These are phyloP conservation scores for Pteruthius melanotis DNA, from an alignment of 2,113 vertebrate species.

Conservation along the genomic window DNA sequence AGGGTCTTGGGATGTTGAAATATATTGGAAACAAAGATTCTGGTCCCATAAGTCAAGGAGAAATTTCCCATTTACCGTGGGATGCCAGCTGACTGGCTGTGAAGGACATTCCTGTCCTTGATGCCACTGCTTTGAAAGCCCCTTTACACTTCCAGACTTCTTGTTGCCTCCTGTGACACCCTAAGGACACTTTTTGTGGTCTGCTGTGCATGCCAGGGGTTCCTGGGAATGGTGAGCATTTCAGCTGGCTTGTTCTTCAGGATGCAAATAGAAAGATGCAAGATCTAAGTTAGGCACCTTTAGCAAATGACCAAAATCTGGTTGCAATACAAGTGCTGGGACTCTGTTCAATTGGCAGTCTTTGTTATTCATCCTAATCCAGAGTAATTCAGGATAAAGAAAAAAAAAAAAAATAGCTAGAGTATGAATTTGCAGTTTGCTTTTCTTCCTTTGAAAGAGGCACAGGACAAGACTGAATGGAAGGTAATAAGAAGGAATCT, in stretches of 20 bases:
- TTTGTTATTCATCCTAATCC: conserved; percentile 2
- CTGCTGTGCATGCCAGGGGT: neutral
- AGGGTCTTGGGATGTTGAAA: neutral
- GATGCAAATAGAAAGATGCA: neutral
- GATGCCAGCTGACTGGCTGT: neutral
- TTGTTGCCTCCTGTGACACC: neutral
- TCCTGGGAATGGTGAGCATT: neutral
- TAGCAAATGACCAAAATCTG: neutral
- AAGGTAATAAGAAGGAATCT: neutral
- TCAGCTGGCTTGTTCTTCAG: neutral
- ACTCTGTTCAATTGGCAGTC: neutral
- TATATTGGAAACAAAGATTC: neutral
- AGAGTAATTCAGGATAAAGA: neutral
- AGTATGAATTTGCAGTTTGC: neutral
- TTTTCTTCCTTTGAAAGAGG: neutral
- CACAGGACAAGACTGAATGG: neutral
- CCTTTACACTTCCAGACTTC: neutral
- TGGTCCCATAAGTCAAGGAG: neutral
- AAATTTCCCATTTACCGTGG: neutral
- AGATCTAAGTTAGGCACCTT: neutral
- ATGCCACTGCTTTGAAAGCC: neutral
- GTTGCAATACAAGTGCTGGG: neutral
- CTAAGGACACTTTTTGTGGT: neutral
- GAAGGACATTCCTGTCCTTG: neutral
- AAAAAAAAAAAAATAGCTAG: neutral